A percentile compares a stretch with the other conserved stretches of the same genome.
Conservation (phyloP, 2,888 invertebrate genomes). For the Fabriciana adippe region DNA sequence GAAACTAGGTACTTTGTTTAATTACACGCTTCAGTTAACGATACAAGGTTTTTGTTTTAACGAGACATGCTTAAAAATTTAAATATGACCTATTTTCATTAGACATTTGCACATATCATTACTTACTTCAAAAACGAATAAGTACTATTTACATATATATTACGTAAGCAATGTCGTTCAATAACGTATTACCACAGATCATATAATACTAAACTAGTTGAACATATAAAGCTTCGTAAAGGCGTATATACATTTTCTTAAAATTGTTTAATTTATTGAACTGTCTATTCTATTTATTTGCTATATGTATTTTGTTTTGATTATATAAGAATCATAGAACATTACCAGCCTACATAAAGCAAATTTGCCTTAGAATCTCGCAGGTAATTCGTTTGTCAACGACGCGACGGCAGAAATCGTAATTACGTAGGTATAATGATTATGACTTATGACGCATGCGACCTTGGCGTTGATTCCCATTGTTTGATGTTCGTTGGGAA, state of each 20-base stretch:
- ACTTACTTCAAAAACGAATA: not conserved
- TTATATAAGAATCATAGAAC: not conserved
- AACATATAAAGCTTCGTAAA: not conserved
- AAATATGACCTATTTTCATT: constrained; percentile 30
- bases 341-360: constrained; percentile 24
- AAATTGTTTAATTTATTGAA: not conserved
- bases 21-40: constrained; percentile 45
- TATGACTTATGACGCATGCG: constrained; percentile 60
- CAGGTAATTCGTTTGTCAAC: constrained; percentile 46
- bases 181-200: not conserved
- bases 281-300: not conserved
- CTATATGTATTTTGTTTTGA: too few species aligned
- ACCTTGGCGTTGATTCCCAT: constrained; percentile 74
- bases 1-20: constrained; percentile 39
- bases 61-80: constrained; percentile 43
- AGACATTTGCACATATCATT: constrained; percentile 12
- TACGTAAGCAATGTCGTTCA: not conserved
- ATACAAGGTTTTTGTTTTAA: constrained; percentile 56
- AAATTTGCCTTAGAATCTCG: constrained; percentile 42
- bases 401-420: constrained; percentile 54
- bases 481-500: constrained; percentile 60
- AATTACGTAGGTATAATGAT: constrained; percentile 70
- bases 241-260: not conserved
- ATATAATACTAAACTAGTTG: too few species aligned
- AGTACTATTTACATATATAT: not conserved